Percentiles rank a stretch among this genome's conserved stretches.
phyloP scores from a whole-genome alignment of 53 echinoderm and acorn worm genomes.

The Patiria pectinifera region DNA sequence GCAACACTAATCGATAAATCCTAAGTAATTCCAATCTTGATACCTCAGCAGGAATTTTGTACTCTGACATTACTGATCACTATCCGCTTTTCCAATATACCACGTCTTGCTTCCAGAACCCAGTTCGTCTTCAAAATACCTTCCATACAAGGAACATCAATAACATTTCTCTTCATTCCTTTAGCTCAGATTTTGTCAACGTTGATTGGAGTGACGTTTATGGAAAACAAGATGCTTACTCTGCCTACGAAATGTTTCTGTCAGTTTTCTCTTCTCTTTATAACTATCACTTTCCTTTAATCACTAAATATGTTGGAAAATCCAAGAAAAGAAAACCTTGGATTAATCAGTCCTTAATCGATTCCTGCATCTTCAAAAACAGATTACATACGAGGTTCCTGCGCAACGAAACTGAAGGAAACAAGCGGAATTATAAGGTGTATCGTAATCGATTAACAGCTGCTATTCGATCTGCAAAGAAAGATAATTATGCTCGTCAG shows the following conservation, averaged over 20 bases:
- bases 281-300: constrained; percentile 18
- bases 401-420: constrained; percentile 13
- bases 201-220: background rate
- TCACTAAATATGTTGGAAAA: constrained; percentile 3
- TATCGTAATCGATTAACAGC: constrained; percentile 19
- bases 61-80: constrained; percentile 15
- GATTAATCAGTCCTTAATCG: constrained; percentile 14
- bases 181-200: background rate
- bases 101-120: constrained; percentile 5
- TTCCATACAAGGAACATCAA: constrained; percentile 7
- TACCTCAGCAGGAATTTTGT: constrained; percentile 27
- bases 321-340: constrained; percentile 5
- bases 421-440: background rate
- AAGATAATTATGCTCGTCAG: constrained; percentile 22
- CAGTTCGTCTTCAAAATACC: background rate
- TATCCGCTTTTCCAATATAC: constrained; percentile 26
- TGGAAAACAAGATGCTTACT: background rate
- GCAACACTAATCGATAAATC: background rate
- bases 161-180: constrained; percentile 1
- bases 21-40: background rate
- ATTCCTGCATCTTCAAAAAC: constrained; percentile 1
- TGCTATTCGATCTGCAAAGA: constrained; percentile 6
- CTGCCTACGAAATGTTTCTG: background rate
- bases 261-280: background rate
- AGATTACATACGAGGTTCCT: background rate